Evolutionary conservation across 2,888 invertebrate species (phyloP).

Genomic region (Nymphalis urticae): DNA sequence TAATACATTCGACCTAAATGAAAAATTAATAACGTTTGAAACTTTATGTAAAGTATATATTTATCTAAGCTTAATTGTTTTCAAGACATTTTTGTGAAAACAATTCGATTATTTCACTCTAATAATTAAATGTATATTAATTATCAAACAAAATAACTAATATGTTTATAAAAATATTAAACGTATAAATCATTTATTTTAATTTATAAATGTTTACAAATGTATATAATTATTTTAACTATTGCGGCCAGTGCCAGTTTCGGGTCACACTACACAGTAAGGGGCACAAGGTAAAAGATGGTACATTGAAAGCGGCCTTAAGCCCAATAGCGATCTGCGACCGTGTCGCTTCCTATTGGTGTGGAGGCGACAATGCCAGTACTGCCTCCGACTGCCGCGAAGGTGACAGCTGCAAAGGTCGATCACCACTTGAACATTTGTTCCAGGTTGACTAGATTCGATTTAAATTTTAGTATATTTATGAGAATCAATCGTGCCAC

Average conservation of each 20-base stretch:
- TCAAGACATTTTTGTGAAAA: slow-evolving; percentile 4
- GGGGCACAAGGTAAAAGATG: slow-evolving; percentile 82
- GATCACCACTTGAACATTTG: slow-evolving; percentile 52
- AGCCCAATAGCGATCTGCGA: slow-evolving; percentile 79
- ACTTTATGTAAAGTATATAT: slow-evolving; percentile 47
- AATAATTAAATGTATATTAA: background rate
- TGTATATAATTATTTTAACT: slow-evolving; percentile 34
- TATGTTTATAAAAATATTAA: background rate
- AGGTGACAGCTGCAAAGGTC: slow-evolving; percentile 75
- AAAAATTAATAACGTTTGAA: slow-evolving; percentile 62
- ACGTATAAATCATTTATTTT: too few relatives aligned
- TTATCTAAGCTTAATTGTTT: slow-evolving; percentile 21
- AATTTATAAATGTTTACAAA: background rate
- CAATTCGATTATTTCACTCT: background rate
- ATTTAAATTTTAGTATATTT: slow-evolving; percentile 6
- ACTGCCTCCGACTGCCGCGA: slow-evolving; percentile 63
- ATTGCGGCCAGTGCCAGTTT: slow-evolving; percentile 55
- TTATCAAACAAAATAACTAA: too few relatives aligned
- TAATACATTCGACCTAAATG: slow-evolving; percentile 76
- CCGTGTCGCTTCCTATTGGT: slow-evolving; percentile 79
- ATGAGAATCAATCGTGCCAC: background rate
- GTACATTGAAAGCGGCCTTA: slow-evolving; percentile 81
- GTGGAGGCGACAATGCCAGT: slow-evolving; percentile 76
- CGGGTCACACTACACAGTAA: slow-evolving; percentile 74
- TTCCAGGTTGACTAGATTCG: slow-evolving; percentile 15